phyloP scores from a whole-genome alignment of 2,888 invertebrate species.

The Macrophya annulata region DNA sequence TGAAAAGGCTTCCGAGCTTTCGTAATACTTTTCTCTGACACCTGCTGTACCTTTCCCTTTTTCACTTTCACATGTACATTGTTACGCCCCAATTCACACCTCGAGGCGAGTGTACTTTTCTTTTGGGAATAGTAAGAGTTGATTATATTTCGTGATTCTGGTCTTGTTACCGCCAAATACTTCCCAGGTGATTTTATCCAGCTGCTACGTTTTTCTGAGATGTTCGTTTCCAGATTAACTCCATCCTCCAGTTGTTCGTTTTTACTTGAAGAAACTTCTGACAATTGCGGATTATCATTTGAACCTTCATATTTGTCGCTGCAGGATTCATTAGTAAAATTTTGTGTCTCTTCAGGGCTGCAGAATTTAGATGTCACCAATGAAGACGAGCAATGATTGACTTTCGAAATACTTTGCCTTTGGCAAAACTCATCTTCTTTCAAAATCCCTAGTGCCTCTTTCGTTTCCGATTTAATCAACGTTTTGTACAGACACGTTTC shows the following conservation, averaged over 20 bases:
- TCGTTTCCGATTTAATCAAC: conserved; percentile 18
- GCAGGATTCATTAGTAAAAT: neutral
- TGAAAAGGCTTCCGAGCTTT: conserved; percentile 33
- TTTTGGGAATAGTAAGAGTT: conserved; percentile 21
- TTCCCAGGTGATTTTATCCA: conserved; percentile 37
- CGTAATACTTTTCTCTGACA: conserved; percentile 14
- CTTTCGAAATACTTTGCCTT: neutral
- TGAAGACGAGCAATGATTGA: conserved; percentile 9
- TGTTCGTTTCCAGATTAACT: neutral
- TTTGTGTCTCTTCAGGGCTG: neutral
- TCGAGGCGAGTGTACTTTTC: neutral
- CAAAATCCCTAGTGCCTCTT: neutral
- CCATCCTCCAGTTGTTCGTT: neutral
- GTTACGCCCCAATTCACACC: neutral
- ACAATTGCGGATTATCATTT: neutral
- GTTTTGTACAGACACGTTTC: conserved; percentile 5
- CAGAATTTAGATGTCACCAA: neutral
- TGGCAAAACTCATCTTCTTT: neutral
- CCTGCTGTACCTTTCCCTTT: conserved; percentile 16
- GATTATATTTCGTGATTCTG: conserved; percentile 44
- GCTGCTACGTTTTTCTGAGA: neutral
- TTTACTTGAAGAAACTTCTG: neutral
- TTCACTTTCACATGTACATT: conserved; percentile 22
- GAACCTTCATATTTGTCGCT: neutral
- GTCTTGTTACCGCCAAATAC: conserved; percentile 11